Base-by-base conservation (phyloP, 2,113 vertebrate genomes). In the Grammomys dolichurus region DNA sequence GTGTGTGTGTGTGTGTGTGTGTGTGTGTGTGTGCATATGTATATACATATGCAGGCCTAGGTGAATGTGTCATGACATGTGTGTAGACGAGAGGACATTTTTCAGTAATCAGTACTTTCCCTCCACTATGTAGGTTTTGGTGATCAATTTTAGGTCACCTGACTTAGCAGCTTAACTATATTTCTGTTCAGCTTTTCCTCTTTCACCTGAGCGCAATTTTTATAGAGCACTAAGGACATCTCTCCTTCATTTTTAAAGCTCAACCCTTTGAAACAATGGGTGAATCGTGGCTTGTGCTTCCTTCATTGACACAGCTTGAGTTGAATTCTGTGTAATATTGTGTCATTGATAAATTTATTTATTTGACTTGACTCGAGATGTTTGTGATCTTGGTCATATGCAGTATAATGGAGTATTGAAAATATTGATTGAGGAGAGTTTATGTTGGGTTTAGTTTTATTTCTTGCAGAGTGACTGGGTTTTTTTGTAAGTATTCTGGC, bases 401-500 rank as follows among this genome's bases (percentile, higher is more conserved):
- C 20, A 54, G 11, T 36, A 46, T 60, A 73, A 82, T 28, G 84
- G n/a, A 43, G 75, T 95, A 31, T 31, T 63, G 75, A n/a, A 51
- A 75, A 86, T 67, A 65, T 22, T 93, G 70, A 95, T 92, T 67
- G 67, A 67, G 40, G 82, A 73, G 72, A 33, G 12, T 72, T 36
- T 89, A 60, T 87, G 54, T 51, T 87, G 77, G 67, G 58, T 89
- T 94, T 90, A 54, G 28, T 96, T 84, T 92, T 91, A 82, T 94
- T 94, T 89, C 77, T 73, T 54, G 43, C 56, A 90, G 80, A 84
- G 73, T 70, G 56, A 78, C 86, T 67, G 46, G 13, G 11, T 58
- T 97, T 94, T 94, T 95, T 92, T 76, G 90, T 86, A 86, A 92
- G 82, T 46, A 58, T 6, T 5, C 65, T 86, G 56, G 85, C 70